A percentile compares a stretch with the other conserved stretches of the same genome.
These are phyloP conservation scores for Diglossa cyanea DNA, from an alignment of 2,797 vertebrate species.

Conservation along the genomic window DNA sequence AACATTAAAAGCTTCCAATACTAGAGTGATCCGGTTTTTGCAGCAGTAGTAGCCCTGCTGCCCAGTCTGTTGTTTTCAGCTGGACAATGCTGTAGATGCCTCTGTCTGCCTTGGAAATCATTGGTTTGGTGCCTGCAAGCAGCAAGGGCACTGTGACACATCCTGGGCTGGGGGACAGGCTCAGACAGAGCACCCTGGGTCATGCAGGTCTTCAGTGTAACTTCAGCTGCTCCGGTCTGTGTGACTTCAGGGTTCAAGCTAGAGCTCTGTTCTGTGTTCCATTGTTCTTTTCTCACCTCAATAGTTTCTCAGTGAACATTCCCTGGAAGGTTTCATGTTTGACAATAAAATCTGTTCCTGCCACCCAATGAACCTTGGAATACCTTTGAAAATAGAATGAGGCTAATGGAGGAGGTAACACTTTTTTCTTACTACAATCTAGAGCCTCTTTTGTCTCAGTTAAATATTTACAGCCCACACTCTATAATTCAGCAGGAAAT, in stretches of 20 bases:
- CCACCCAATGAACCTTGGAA: not conserved
- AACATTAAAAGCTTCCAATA: not conserved
- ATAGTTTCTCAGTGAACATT: not conserved
- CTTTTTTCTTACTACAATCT: not conserved
- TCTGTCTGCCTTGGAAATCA: not conserved
- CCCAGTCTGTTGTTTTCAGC: not conserved
- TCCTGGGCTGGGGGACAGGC: not conserved
- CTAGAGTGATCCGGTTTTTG: not conserved
- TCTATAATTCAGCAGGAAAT: not conserved
- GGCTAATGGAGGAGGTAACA: not conserved
- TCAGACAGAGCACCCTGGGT: not conserved
- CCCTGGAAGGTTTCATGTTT: not conserved
- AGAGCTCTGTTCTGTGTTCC: rapidly evolving
- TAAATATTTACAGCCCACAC: not conserved
- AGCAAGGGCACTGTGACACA: not conserved
- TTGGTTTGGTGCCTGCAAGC: not conserved
- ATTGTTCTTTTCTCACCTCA: not conserved
- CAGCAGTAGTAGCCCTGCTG: not conserved
- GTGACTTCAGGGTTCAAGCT: not conserved
- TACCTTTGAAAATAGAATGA: not conserved
- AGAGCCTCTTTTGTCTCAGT: not conserved
- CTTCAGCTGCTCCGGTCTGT: not conserved
- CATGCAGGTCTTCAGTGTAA: not conserved
- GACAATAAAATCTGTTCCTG: not conserved
- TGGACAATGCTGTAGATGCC: not conserved